A percentile compares a stretch with the other conserved stretches of the same genome.
These are phyloP conservation scores for Hyla sarda DNA, from an alignment of 2,113 vertebrate genomes.

Conservation along the genomic window DNA sequence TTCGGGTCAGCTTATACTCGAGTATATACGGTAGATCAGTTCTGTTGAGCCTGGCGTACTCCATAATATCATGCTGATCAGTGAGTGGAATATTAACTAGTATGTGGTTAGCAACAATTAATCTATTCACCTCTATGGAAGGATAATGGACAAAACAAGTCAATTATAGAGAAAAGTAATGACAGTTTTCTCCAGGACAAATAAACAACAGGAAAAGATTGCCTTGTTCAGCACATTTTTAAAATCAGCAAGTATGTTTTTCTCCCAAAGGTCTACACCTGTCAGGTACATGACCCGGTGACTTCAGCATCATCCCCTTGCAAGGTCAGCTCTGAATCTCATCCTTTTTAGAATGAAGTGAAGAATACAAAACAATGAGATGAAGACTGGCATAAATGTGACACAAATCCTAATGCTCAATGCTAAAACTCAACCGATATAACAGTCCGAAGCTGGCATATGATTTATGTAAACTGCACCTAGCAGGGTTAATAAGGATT, in stretches of 20 bases:
- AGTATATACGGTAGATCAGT: no score
- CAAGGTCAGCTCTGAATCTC: conserved; percentile 19
- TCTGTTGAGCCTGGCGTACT: background rate
- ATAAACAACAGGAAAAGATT: background rate
- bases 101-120: conserved; percentile 7
- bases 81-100: background rate
- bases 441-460: background rate
- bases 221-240: background rate
- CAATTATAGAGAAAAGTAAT: background rate
- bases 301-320: background rate
- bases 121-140: background rate
- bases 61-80: background rate
- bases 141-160: background rate
- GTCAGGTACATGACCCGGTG: conserved; percentile 15
- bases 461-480: background rate
- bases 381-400: background rate
- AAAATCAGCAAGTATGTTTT: conserved; percentile 5
- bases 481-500: background rate
- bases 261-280: conserved; percentile 16
- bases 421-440: background rate
- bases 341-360: background rate
- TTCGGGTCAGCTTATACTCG: no score
- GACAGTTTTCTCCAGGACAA: background rate
- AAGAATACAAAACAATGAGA: background rate
- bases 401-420: background rate